Conservation (phyloP, 1,140 invertebrate genomes). For the Branchinecta lindahli region DNA sequence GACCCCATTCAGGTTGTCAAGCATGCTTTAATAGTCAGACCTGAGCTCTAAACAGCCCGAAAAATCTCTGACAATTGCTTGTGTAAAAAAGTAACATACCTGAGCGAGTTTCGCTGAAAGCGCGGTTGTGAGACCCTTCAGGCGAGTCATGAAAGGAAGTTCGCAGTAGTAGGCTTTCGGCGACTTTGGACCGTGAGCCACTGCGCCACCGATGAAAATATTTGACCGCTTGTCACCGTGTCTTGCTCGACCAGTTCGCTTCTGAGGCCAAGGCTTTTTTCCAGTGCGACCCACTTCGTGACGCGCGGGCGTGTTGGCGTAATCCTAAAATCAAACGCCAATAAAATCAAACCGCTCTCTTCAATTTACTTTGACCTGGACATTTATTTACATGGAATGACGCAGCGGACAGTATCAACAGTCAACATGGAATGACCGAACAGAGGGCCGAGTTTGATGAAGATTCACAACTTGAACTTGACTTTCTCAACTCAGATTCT, state of each 20-base stretch:
- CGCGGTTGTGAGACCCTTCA: slow-evolving; percentile 61
- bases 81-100: slow-evolving; percentile 26
- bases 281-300: slow-evolving; percentile 75
- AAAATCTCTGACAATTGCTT: too few species aligned
- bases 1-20: too few species aligned
- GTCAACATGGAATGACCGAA: neutral
- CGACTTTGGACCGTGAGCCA: slow-evolving; percentile 63
- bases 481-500: neutral
- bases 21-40: too few species aligned
- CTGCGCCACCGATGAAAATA: slow-evolving; percentile 59
- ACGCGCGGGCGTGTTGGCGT: slow-evolving; percentile 51
- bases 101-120: slow-evolving; percentile 82
- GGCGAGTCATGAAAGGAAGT: slow-evolving; percentile 55
- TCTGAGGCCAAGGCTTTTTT: slow-evolving; percentile 88
- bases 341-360: neutral
- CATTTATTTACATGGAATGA: too few species aligned
- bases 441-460: neutral
- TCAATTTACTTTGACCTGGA: neutral
- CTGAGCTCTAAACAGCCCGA: too few species aligned
- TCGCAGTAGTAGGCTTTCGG: slow-evolving; percentile 83
- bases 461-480: neutral
- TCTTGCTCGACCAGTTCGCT: slow-evolving; percentile 69
- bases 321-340: slow-evolving; percentile 34
- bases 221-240: slow-evolving; percentile 83
- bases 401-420: too few species aligned